Evolutionary conservation across 2,113 vertebrate genomes (phyloP), one percentile per base, ranked within the genome.

Genomic region (Sorex fumeus): DNA sequence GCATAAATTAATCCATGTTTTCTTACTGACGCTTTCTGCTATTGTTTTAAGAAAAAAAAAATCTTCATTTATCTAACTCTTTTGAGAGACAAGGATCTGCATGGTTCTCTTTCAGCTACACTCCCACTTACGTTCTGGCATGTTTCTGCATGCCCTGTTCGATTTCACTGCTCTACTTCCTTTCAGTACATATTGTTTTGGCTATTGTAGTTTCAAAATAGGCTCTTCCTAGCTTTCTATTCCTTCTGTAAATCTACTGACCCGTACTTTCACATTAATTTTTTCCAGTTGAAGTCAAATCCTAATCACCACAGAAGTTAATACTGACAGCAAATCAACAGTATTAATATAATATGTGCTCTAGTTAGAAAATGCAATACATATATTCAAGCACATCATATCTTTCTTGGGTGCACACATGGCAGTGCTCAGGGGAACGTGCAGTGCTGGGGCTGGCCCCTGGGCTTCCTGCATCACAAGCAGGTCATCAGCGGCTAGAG

Each of bases 1-100:
- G 91, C 47, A 91, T 66, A 91, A 95, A 82, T 95, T 90, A 96
- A 95, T 93, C 67, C 74, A 91, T n/a, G 57, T 4, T 93, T 87
- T 91, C 81, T 84, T 93, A 84, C 1, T 90, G 25, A 88, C 28
- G 53, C 18, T 67, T 28, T 64, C 21, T 83, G 53, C 30, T 40
- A 32, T 13, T 60, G 64, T 85, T 93, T 83, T 8, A 75, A 16
- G 32, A 53, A 53, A 53, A 15, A 53, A 53, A 60, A 60, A 60
- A 60, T 60, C 75, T 90, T 45, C 13, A 66, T 57, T 69, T 74
- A 76, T 91, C 4, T 82, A 87, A 84, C 27, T 30, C 15, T 75
- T 69, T 71, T 80, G 69, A 40, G 45, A 90, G 47, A 34, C 32
- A 77, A 21, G 32, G 70, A 84, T 34, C 27, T 50, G 62, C 25